Conservation (phyloP, 2,888 invertebrate species). For the Aproaerema taeniolella region DNA sequence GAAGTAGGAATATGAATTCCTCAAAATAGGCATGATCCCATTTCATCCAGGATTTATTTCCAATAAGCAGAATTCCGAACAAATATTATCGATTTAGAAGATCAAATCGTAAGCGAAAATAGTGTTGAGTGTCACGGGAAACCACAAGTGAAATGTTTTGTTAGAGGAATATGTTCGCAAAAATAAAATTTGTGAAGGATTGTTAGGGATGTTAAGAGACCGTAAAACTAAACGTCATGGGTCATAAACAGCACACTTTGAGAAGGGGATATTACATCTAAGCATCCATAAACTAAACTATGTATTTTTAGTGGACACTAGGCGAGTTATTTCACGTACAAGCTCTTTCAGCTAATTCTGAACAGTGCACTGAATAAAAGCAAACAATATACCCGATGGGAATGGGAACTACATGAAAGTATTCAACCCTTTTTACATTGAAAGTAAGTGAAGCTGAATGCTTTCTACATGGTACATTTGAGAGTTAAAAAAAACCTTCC, state of each 20-base stretch:
- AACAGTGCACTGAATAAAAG: neutral
- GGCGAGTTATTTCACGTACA: slow-evolving; percentile 3
- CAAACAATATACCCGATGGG: too few relatives aligned
- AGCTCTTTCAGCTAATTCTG: neutral
- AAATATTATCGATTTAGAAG: slow-evolving; percentile 46
- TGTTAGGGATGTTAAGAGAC: slow-evolving; percentile 8
- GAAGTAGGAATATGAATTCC: slow-evolving; percentile 23
- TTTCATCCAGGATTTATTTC: slow-evolving; percentile 62
- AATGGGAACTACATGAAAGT: too few relatives aligned
- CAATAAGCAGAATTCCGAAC: slow-evolving; percentile 53
- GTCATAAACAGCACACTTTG: slow-evolving; percentile 13
- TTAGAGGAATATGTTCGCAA: neutral
- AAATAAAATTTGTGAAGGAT: slow-evolving; percentile 9
- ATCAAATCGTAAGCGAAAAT: slow-evolving; percentile 39
- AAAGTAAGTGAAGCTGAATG: too few relatives aligned
- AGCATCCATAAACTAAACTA: slow-evolving; percentile 9
- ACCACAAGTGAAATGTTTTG: neutral
- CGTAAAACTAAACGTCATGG: slow-evolving; percentile 15
- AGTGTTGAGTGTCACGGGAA: slow-evolving; percentile 32
- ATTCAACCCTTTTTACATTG: too few relatives aligned
- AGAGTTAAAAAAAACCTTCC: slow-evolving; percentile 21
- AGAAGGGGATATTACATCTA: slow-evolving; percentile 10
- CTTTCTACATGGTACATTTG: neutral
- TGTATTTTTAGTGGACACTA: slow-evolving; percentile 8
- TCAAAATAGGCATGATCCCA: slow-evolving; percentile 49